Evolutionary conservation across 37 sponge, comb jelly and placozoan species (phyloP).

Genomic region (Oopsacas minuta): DNA sequence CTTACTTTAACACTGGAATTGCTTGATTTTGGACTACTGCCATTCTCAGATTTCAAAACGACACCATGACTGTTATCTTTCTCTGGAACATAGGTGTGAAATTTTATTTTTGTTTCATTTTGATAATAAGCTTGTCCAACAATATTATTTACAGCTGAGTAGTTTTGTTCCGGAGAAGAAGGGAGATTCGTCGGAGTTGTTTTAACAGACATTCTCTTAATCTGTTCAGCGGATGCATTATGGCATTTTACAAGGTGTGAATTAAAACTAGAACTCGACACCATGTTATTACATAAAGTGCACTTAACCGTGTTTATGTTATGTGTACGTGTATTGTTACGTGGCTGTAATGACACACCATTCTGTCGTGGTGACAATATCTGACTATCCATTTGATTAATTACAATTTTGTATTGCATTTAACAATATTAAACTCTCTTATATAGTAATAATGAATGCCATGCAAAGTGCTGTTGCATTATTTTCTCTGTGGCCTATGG

Average conservation of each 20-base stretch:
- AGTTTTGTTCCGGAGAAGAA: not conserved
- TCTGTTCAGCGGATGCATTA: not conserved
- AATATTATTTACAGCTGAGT: not conserved
- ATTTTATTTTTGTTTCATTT: not conserved
- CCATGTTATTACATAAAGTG: not conserved
- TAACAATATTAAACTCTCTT: too few species aligned
- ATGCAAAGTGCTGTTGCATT: too few species aligned
- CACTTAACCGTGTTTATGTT: not conserved
- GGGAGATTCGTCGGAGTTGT: not conserved
- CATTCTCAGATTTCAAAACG: not conserved
- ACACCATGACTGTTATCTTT: not conserved
- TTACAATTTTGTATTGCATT: too few species aligned
- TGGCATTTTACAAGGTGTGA: slow-evolving; percentile 1
- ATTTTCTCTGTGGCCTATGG: not conserved
- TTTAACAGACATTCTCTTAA: not conserved
- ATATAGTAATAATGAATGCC: too few species aligned
- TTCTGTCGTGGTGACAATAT: not conserved
- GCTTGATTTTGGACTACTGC: not conserved
- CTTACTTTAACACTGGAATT: not conserved
- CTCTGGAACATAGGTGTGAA: not conserved
- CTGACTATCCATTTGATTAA: not conserved
- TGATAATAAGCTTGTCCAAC: not conserved
- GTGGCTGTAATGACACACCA: not conserved
- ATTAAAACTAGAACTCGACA: slow-evolving; percentile 9
- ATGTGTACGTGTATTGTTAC: not conserved